Percentiles rank a stretch among this genome's conserved stretches.
These are phyloP conservation scores for Sminthurides aquaticus DNA, from an alignment of 2,888 invertebrate genomes.

Conservation along the genomic window DNA sequence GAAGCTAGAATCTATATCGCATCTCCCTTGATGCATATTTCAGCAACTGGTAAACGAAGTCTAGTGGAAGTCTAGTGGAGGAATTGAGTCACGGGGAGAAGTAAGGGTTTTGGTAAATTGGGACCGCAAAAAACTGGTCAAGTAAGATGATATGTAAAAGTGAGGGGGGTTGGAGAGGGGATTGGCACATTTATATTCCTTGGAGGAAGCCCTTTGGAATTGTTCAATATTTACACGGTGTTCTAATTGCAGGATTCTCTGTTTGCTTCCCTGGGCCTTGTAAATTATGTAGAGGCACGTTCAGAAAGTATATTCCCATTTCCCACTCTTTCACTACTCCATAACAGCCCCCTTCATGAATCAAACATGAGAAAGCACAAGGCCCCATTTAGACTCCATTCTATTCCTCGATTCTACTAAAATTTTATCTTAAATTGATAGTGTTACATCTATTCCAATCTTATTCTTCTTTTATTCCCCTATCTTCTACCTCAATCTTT, in stretches of 20 bases:
- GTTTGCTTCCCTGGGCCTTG: neutral
- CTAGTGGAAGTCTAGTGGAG: no score
- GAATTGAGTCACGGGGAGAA: no score
- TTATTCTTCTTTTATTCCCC: neutral
- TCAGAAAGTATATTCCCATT: neutral
- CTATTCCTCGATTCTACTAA: neutral
- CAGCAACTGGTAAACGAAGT: no score
- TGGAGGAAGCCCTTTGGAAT: neutral
- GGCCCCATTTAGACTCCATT: neutral
- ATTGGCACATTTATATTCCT: no score
- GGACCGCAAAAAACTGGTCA: no score
- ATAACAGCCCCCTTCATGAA: neutral
- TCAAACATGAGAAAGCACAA: neutral
- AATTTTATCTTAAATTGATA: slow-evolving; percentile 6
- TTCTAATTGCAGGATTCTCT: neutral
- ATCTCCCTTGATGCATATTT: no score
- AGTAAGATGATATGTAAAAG: no score
- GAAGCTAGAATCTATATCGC: no score
- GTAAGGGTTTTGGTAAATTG: no score
- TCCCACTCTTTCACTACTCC: neutral
- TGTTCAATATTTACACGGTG: neutral
- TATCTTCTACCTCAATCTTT: slow-evolving; percentile 6
- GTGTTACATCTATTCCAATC: neutral
- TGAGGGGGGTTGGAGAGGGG: no score
- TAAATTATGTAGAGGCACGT: neutral